phyloP scores from a whole-genome alignment of 2,888 invertebrate genomes.

The Polia nebulosa region DNA sequence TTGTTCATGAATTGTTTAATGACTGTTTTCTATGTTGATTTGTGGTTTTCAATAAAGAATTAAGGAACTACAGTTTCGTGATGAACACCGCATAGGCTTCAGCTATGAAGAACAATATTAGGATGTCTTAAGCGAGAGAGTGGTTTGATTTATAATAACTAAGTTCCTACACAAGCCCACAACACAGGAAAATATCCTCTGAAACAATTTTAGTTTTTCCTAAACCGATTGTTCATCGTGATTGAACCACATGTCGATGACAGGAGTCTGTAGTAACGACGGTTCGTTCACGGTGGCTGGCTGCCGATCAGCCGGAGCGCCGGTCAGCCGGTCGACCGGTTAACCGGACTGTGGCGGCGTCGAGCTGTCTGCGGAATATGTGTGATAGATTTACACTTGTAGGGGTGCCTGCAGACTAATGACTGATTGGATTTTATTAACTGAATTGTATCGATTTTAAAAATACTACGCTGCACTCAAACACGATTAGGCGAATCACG shows the following conservation, averaged over 20 bases:
- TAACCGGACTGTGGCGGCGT: background rate
- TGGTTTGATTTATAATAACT: no score
- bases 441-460: no score
- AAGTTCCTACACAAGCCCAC: background rate
- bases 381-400: background rate
- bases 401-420: background rate
- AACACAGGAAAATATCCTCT: background rate
- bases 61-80: no score
- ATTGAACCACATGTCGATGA: background rate
- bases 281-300: conserved; percentile 8
- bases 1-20: no score
- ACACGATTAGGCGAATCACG: no score
- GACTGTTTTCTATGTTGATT: no score
- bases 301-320: background rate
- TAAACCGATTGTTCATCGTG: background rate
- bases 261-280: background rate
- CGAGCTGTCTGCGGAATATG: background rate
- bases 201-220: background rate
- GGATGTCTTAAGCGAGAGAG: no score
- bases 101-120: no score
- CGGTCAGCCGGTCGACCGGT: background rate
- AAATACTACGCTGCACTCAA: no score
- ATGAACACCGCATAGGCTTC: no score
- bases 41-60: no score
- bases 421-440: background rate